A percentile compares a stretch with the other conserved stretches of the same genome.
These are phyloP conservation scores for Sebastes aleutianus DNA, from an alignment of 2,797 vertebrate genomes.

Conservation along the genomic window DNA sequence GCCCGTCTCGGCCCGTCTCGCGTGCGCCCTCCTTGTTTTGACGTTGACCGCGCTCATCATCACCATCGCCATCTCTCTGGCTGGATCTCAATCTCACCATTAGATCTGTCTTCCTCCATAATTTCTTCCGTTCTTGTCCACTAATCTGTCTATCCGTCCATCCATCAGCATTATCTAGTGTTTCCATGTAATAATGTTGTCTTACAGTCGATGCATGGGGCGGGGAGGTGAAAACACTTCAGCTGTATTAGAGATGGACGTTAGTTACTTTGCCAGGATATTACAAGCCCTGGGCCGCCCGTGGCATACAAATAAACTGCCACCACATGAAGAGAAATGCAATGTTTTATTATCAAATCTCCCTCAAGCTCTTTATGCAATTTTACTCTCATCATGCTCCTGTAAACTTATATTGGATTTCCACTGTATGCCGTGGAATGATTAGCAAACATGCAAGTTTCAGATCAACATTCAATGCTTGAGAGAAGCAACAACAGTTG, in stretches of 20 bases:
- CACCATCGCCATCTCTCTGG: constrained; percentile 16
- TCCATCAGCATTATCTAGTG: constrained; percentile 23
- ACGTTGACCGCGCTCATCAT: not conserved
- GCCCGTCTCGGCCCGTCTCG: not conserved
- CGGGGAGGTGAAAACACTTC: constrained; percentile 28
- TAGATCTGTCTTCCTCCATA: not conserved
- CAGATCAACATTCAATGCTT: constrained; percentile 6
- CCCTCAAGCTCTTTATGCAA: constrained; percentile 41
- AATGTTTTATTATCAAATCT: constrained; percentile 36
- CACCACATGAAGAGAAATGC: constrained; percentile 48
- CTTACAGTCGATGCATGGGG: constrained; percentile 2
- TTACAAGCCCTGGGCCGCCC: constrained; percentile 26
- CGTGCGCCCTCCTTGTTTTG: not conserved
- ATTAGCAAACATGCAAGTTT: constrained; percentile 41
- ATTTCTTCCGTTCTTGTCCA: not conserved
- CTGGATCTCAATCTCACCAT: constrained; percentile 16
- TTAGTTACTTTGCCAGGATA: constrained; percentile 40
- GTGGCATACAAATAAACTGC: constrained; percentile 41
- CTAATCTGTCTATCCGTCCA: constrained; percentile 17
- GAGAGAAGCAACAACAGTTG: constrained; percentile 16
- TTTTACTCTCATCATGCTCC: constrained; percentile 31
- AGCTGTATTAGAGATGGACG: constrained; percentile 31
- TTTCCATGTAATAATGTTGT: constrained; percentile 32
- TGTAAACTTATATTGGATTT: constrained; percentile 44
- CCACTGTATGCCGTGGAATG: constrained; percentile 5